Conservation (phyloP, 1,140 invertebrate species). For the Araneus ventricosus region DNA sequence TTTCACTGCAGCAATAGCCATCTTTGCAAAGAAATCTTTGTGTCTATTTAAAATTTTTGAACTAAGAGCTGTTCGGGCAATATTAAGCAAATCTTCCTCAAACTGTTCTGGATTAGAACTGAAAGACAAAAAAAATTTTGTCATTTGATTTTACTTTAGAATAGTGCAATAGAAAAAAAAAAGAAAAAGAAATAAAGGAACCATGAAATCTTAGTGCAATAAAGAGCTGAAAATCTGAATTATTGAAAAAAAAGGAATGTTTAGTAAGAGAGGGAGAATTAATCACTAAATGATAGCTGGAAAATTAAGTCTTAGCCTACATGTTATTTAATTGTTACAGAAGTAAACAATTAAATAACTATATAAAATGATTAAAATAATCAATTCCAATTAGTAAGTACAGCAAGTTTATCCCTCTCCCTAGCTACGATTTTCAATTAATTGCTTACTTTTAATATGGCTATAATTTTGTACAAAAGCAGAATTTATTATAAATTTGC, state of each 20-base stretch:
- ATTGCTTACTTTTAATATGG: too few species aligned
- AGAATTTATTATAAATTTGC: too few species aligned
- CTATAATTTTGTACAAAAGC: too few species aligned
- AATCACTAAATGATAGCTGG: neutral
- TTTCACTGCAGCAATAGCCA: slow-evolving; percentile 97
- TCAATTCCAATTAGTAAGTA: too few species aligned
- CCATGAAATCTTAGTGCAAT: neutral
- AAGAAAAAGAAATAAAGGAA: too few species aligned
- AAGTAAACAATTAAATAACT: too few species aligned
- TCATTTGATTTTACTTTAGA: neutral
- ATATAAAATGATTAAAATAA: too few species aligned
- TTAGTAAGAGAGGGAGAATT: too few species aligned
- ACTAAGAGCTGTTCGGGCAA: slow-evolving; percentile 97
- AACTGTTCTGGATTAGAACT: slow-evolving; percentile 90
- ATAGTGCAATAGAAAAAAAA: neutral
- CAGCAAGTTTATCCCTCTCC: too few species aligned
- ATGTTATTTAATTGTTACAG: too few species aligned
- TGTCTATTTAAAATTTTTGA: slow-evolving; percentile 99
- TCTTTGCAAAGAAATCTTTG: slow-evolving; percentile 96
- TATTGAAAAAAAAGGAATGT: neutral
- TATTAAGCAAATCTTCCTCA: slow-evolving; percentile 94
- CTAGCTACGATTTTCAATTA: too few species aligned
- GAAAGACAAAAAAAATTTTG: neutral
- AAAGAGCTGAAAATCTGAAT: neutral
- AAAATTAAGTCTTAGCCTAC: too few species aligned